Base-by-base conservation (phyloP, 1,140 invertebrate genomes). In the Aphis craccivora region DNA sequence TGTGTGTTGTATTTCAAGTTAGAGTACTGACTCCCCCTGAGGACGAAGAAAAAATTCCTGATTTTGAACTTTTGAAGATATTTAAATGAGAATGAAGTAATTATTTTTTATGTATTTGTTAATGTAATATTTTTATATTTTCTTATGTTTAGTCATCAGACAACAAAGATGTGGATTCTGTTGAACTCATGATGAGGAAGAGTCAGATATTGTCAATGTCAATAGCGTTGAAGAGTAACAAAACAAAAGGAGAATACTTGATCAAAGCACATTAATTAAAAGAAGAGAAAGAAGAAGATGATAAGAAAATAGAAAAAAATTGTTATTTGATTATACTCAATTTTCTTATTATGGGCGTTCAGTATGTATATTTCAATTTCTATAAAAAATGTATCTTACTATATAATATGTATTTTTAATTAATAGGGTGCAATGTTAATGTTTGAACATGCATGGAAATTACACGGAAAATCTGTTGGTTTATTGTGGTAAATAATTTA, bases 301-400 rank as follows among this genome's bases (percentile, higher is more conserved):
- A 98, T 96, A 98, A 95, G 96, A 98, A 94, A 97, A 97, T 91
- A 96, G 98, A 94, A 96, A 97, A 94, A 97, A 97, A 94, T 96
- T 98, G 94, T 96, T 99, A 95, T 98, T 98, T 95, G 97, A 99
- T 94, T 99, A 99, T 95, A 97, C 97, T 48, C 98, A 99, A 95
- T 99, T 98, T 94, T 98, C 97, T 94, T 98, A 97, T 94, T 98
- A 97, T 95, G 97, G 97, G 18, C 96, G 97, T 95, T 97, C 98
- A n/a, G 97, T 98, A 96, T 96, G 96, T 95, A 94, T 86, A 43
- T 43, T 67, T n/a, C 0, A 91, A 45, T 86, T 18, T 22, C 53
- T 90, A 11, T 35, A n/a, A 60, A 43, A 30, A 67, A 1, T 55
- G 35, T 25, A 22, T 40, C 22, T 40, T 9, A 9, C 98, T 98